Conservation (phyloP, 2,888 invertebrate species). For the Hanleya hanleyi region DNA sequence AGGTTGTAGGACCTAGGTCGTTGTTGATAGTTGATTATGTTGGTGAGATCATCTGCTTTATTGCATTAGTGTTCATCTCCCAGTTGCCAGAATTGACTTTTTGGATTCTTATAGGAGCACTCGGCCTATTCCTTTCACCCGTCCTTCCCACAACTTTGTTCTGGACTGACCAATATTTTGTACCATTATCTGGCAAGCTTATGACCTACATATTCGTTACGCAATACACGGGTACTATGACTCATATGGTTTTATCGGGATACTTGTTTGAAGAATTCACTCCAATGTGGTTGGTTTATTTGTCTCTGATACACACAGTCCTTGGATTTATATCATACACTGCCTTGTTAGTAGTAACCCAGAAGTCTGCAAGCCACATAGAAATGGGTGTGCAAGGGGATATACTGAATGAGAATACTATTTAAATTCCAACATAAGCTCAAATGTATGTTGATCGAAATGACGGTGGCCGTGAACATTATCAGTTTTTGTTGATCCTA, state of each 20-base stretch:
- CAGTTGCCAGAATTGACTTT: conserved; percentile 20
- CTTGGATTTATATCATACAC: not conserved
- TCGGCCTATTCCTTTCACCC: conserved; percentile 43
- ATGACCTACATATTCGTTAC: conserved; percentile 41
- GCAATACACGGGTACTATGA: conserved; percentile 32
- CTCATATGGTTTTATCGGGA: conserved; percentile 44
- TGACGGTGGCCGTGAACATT: too few relatives aligned
- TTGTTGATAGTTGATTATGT: conserved; percentile 15
- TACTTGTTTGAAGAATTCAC: conserved; percentile 42
- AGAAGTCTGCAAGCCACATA: too few relatives aligned
- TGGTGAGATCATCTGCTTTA: conserved; percentile 12
- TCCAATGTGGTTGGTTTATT: conserved; percentile 41
- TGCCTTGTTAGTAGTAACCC: not conserved
- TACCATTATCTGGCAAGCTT: conserved; percentile 42
- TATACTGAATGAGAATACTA: too few relatives aligned
- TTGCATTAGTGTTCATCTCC: conserved; percentile 17
- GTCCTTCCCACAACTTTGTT: conserved; percentile 45
- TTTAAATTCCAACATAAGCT: too few relatives aligned
- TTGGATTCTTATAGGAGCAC: conserved; percentile 38
- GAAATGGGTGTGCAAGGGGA: too few relatives aligned
- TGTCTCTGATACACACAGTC: conserved; percentile 1
- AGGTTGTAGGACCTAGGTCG: conserved; percentile 17
- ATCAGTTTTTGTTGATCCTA: too few relatives aligned
- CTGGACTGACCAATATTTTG: conserved; percentile 45
- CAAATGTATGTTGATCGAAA: too few relatives aligned